A percentile compares a stretch with the other conserved stretches of the same genome.
phyloP scores from a whole-genome alignment of 2,888 invertebrate species.

The Smittia sp. region DNA sequence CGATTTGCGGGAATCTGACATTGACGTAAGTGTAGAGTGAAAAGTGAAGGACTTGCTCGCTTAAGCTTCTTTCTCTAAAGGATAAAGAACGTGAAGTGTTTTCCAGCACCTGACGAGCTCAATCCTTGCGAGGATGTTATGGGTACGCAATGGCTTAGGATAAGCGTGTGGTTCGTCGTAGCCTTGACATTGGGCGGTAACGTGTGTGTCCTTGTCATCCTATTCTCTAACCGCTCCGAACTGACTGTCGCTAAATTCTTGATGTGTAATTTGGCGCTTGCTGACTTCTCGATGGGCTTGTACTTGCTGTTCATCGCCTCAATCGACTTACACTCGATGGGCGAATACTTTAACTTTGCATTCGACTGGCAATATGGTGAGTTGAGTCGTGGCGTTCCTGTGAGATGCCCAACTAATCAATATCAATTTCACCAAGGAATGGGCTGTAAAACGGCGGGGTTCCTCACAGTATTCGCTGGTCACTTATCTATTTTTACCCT shows the following conservation, averaged over 20 bases:
- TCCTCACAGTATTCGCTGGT: slow-evolving; percentile 81
- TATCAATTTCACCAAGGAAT: slow-evolving; percentile 55
- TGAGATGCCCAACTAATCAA: slow-evolving; percentile 4
- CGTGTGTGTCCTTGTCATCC: slow-evolving; percentile 73
- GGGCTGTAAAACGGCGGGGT: slow-evolving; percentile 84
- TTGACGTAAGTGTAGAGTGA: slow-evolving; percentile 48
- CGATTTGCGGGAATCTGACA: slow-evolving; percentile 59
- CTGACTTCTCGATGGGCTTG: slow-evolving; percentile 83
- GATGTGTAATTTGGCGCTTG: slow-evolving; percentile 81
- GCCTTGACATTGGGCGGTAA: slow-evolving; percentile 80
- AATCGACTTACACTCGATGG: slow-evolving; percentile 79
- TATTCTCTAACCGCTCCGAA: slow-evolving; percentile 61
- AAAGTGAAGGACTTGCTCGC: not conserved
- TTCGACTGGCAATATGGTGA: slow-evolving; percentile 83
- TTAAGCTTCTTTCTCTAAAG: slow-evolving; percentile 44
- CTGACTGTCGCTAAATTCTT: slow-evolving; percentile 67
- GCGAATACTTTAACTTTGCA: slow-evolving; percentile 85
- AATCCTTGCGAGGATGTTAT: slow-evolving; percentile 90
- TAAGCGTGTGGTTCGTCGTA: slow-evolving; percentile 84
- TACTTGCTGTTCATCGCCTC: slow-evolving; percentile 80
- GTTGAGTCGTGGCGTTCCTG: slow-evolving; percentile 33
- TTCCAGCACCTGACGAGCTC: slow-evolving; percentile 73
- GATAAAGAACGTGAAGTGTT: slow-evolving; percentile 62
- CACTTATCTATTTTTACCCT: slow-evolving; percentile 85
- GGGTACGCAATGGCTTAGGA: slow-evolving; percentile 74